A percentile compares a stretch with the other conserved stretches of the same genome.
Conservation (phyloP, 2,888 invertebrate species). For the Drosophila subquinaria region DNA sequence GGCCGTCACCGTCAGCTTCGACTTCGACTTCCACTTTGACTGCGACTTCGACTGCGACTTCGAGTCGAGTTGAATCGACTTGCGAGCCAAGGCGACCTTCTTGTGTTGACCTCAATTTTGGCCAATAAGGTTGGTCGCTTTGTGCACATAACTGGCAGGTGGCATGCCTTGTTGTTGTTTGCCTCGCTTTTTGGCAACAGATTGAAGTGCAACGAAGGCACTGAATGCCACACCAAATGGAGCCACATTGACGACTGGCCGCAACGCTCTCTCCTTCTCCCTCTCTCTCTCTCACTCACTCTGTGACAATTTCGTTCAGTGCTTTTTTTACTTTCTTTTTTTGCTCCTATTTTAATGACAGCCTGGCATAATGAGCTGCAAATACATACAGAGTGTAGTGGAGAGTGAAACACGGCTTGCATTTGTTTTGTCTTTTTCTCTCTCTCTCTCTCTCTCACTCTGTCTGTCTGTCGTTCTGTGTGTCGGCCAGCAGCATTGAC, state of each 20-base stretch:
- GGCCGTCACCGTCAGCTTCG: constrained; percentile 47
- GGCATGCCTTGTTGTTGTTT: constrained; percentile 36
- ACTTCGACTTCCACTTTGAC: constrained; percentile 1
- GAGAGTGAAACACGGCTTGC: constrained; percentile 40
- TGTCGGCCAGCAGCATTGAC: constrained; percentile 75
- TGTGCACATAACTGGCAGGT: constrained; percentile 59
- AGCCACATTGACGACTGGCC: constrained; percentile 24
- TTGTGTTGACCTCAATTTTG: constrained; percentile 74
- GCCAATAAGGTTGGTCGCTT: constrained; percentile 67
- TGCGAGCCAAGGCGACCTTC: constrained; percentile 65
- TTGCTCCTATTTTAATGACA: constrained; percentile 64
- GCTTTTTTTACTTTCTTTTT: constrained; percentile 12
- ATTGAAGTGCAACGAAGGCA: constrained; percentile 50
- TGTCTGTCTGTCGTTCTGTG: not conserved
- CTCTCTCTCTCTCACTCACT: not conserved
- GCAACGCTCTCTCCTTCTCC: not conserved
- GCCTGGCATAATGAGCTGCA: constrained; percentile 64
- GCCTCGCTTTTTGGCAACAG: constrained; percentile 46
- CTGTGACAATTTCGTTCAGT: constrained; percentile 52
- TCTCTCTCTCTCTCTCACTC: not conserved
- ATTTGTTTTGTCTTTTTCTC: constrained; percentile 51
- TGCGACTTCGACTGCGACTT: not conserved
- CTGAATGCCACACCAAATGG: constrained; percentile 18
- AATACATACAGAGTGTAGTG: constrained; percentile 19
- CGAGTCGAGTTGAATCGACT: constrained; percentile 19